These are phyloP conservation scores for Cryptocheilus praepositus DNA, from an alignment of 2,888 invertebrate genomes.

Conservation along the genomic window DNA sequence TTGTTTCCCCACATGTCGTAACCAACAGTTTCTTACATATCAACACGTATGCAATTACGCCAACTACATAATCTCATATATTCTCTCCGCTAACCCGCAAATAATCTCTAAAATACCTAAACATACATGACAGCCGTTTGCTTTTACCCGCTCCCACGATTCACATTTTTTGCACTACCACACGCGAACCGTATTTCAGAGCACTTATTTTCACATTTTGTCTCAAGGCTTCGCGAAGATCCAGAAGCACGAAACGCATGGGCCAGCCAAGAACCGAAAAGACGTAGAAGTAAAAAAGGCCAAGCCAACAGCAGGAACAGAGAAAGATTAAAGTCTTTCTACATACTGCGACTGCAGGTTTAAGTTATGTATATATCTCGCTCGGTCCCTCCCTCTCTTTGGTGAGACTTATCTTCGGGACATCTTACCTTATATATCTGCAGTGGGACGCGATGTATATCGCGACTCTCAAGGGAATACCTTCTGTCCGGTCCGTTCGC, in stretches of 20 bases:
- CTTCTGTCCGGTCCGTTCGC: constrained; percentile 46
- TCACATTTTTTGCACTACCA: too few species aligned
- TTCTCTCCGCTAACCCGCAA: too few species aligned
- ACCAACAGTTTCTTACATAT: too few species aligned
- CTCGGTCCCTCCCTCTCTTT: constrained; percentile 54
- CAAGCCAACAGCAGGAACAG: constrained; percentile 35
- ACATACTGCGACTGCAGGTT: constrained; percentile 52
- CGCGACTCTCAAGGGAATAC: constrained; percentile 43
- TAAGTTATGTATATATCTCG: constrained; percentile 71
- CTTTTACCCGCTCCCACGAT: too few species aligned
- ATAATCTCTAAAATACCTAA: too few species aligned
- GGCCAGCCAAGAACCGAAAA: background rate
- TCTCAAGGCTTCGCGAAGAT: constrained; percentile 19
- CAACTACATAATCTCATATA: too few species aligned
- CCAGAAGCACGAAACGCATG: too few species aligned
- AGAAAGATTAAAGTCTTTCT: constrained; percentile 65
- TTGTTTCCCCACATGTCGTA: too few species aligned
- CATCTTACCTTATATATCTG: constrained; percentile 56
- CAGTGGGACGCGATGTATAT: constrained; percentile 38
- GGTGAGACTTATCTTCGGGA: constrained; percentile 62
- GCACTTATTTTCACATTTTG: constrained; percentile 67
- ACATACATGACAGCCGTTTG: too few species aligned
- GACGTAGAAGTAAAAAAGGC: constrained; percentile 7
- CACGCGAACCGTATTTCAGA: constrained; percentile 66
- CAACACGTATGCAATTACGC: too few species aligned